Base-by-base conservation (phyloP, 2,113 vertebrate genomes). In the Cinclus mexicanus region DNA sequence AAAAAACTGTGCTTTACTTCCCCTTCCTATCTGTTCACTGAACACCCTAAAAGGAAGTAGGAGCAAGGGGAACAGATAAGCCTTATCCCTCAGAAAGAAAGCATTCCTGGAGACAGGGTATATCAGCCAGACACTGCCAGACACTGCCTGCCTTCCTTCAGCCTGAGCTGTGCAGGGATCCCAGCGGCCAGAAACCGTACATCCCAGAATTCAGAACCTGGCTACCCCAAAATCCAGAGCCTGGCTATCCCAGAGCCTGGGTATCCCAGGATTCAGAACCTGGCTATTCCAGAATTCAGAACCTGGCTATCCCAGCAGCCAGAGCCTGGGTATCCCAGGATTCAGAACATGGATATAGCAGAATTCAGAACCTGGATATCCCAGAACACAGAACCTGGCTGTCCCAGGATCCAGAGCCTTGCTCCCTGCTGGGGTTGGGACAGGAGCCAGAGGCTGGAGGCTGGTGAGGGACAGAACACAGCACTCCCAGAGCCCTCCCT, bases 301-400 rank as follows among this genome's bases (percentile, higher is more conserved):
- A 0, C 2, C 15, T 35, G 20, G 6, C 0, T 37, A 35, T 10
- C 6, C 20, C 60, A 44, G 8, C 2, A 65, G 1, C 11, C 14
- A 6, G 18, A 28, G 1, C 6, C 11, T 29, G 31, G 9, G 0
- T 18, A 29, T 11, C 31, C 19, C 61, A 46, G 33, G 4, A n/a
- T 1, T 13, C 59, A 6, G 10, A 78, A 0, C 23, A 35, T 49
- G 70, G 39, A 0, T 19, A 25, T 71, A 20, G 16, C 22, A 25
- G 37, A 50, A 70, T 26, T 59, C 35, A 1, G 2, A 50, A 22
- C 67, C 6, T 14, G 52, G n/a, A 5, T 29, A 35, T 16, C 20
- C 42, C 33, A 29, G 25, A 2, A 18, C 1, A 24, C 53, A 11
- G 18, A 75, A 1, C 14, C 19, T 35, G 31, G 7, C 0, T 56